A percentile compares a stretch with the other conserved stretches of the same genome.
Evolutionary conservation across 2,797 vertebrate species (phyloP).

Genomic region (Sebastes oblongus): DNA sequence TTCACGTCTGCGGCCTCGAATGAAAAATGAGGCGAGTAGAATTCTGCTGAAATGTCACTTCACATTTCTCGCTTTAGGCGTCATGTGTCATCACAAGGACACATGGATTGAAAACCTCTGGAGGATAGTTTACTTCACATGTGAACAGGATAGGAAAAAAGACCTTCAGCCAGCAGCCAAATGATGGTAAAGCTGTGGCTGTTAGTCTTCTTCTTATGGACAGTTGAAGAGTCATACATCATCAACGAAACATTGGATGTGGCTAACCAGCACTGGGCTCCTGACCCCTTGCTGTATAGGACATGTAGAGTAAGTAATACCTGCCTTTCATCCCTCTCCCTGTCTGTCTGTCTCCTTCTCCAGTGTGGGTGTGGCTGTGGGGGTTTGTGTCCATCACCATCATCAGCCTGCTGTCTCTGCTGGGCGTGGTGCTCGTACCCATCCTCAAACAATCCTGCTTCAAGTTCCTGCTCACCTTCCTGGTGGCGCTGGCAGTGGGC

Average conservation of each 20-base stretch:
- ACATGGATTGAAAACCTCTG: slow-evolving; percentile 18
- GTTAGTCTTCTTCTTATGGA: not conserved
- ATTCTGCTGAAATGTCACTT: slow-evolving; percentile 58
- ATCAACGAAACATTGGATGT: not conserved
- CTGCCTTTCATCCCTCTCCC: not conserved
- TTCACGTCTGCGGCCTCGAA: slow-evolving; percentile 40
- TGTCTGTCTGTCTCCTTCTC: not conserved
- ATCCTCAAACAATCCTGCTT: slow-evolving; percentile 98
- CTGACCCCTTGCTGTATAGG: not conserved
- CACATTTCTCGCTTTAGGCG: slow-evolving; percentile 31
- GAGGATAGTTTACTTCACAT: slow-evolving; percentile 7
- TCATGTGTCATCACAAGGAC: slow-evolving; percentile 66
- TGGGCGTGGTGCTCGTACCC: slow-evolving; percentile 94
- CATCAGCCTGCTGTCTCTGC: slow-evolving; percentile 96
- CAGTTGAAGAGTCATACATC: not conserved
- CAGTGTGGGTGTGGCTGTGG: slow-evolving; percentile 89
- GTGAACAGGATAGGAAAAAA: not conserved
- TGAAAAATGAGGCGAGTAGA: slow-evolving; percentile 52
- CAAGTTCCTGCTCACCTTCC: slow-evolving; percentile 98
- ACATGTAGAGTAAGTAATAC: not conserved
- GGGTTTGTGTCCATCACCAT: slow-evolving; percentile 97
- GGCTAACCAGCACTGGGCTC: not conserved
- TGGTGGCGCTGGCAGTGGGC: slow-evolving; percentile 96
- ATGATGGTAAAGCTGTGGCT: not conserved
- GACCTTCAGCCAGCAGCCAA: not conserved